phyloP scores from a whole-genome alignment of 2,797 vertebrate genomes.

The Argya squamiceps region DNA sequence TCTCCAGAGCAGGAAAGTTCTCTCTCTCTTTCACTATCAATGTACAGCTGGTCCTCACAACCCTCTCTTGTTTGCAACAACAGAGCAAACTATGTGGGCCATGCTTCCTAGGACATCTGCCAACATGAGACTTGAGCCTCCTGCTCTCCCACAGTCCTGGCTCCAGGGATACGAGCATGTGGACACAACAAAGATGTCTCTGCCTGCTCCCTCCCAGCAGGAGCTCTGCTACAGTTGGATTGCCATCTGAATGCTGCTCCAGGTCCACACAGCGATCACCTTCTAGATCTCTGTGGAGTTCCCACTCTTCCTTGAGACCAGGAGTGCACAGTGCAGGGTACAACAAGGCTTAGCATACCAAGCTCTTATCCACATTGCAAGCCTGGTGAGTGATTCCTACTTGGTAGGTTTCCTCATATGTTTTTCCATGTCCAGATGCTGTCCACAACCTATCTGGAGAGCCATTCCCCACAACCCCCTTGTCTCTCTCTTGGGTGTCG shows the following conservation, averaged over 20 bases:
- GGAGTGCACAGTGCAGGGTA: neutral
- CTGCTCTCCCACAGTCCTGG: accelerated
- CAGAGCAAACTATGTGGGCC: neutral
- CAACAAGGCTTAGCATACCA: neutral
- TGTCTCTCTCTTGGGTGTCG: neutral
- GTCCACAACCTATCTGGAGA: neutral
- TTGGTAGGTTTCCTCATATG: neutral
- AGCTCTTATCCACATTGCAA: neutral
- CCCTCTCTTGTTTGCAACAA: neutral
- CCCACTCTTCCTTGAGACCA: neutral
- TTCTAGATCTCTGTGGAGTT: neutral
- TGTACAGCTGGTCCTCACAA: neutral
- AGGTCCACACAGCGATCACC: neutral
- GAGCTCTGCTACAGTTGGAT: neutral
- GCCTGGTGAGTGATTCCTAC: neutral
- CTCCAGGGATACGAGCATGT: neutral
- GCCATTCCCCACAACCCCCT: accelerated
- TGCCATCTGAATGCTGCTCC: neutral
- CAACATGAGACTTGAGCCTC: neutral
- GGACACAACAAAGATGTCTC: neutral
- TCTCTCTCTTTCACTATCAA: neutral
- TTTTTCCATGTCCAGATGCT: neutral
- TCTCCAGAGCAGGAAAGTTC: neutral
- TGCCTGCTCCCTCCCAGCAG: neutral
- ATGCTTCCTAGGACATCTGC: neutral